Evolutionary conservation across 2,113 vertebrate species (phyloP).

Genomic region (Oryzias woworae): DNA sequence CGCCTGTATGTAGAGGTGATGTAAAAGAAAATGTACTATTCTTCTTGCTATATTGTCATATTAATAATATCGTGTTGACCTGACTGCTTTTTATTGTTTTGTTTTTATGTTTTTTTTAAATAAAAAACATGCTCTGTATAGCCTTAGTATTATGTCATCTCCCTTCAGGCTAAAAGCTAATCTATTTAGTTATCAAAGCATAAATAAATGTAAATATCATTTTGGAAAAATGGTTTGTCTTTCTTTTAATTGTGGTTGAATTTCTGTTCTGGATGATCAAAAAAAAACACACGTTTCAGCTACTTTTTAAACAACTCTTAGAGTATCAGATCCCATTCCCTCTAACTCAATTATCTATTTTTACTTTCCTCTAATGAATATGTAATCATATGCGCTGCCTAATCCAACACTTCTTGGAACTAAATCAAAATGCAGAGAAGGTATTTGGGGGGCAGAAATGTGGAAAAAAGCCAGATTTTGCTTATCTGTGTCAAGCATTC

Average conservation of each 20-base stretch:
- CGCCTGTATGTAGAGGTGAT: constrained; percentile 76
- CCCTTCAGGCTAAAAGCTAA: constrained; percentile 71
- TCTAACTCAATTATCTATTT: constrained; percentile 24
- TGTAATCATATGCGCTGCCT: constrained; percentile 45
- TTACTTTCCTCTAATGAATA: constrained; percentile 26
- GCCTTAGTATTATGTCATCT: constrained; percentile 73
- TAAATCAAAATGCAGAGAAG: constrained; percentile 40
- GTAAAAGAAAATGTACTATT: constrained; percentile 75
- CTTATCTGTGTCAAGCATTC: constrained; percentile 49
- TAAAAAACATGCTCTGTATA: constrained; percentile 65
- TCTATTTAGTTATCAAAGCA: constrained; percentile 77
- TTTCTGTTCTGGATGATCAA: constrained; percentile 16
- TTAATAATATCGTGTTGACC: constrained; percentile 73
- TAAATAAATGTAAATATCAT: constrained; percentile 76
- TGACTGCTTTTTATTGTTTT: constrained; percentile 49
- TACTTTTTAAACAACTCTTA: constrained; percentile 21
- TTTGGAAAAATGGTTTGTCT: constrained; percentile 63
- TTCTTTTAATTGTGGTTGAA: constrained; percentile 33
- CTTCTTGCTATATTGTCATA: constrained; percentile 76
- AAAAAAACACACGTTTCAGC: constrained; percentile 16
- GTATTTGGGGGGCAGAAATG: constrained; percentile 23
- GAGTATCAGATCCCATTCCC: constrained; percentile 36
- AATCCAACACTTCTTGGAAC: constrained; percentile 32
- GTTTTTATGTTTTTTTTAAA: constrained; percentile 52
- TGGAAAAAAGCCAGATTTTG: constrained; percentile 38